Evolutionary conservation across 2,797 vertebrate species (phyloP), one percentile per base, ranked within the genome.

Genomic region (Intellagama lesueurii): DNA sequence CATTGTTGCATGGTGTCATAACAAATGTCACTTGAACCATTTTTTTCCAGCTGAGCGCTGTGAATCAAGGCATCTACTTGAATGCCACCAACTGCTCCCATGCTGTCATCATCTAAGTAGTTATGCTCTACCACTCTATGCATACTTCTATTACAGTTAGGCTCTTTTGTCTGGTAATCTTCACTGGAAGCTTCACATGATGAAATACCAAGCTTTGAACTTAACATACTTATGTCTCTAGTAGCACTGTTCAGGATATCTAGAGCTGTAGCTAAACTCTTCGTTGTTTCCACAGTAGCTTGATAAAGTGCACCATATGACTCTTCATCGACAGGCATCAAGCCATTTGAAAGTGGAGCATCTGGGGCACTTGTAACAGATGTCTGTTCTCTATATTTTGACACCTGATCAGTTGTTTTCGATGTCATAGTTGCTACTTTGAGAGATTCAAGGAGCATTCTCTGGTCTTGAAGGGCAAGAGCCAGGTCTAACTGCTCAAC

Each of bases 401-500:
- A 92, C 82, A 97, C 95, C 94, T 98, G 97, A 81, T 98, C 97
- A 78, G 97, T 97, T 1, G 97, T 96, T 96, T 98, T 99, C 85
- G 98, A 98, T 96, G 98, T 97, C 89, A 97, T 99, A 88, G 98
- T 99, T 22, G 98, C 98, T 81, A 99, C 99, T 95, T 98, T 99
- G 87, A 99, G 97, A 40, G 99, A 99, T 94, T 99, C 99, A 81
- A 99, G 91, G 87, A 99, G 94, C 99, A 99, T 99, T 91, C 98
- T 97, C 96, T 99, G 99, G 94, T 99, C 99, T 97, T 99, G 99
- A 95, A 99, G 97, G 30, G 99, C 99, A 96, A 99, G 96, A 16
- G 99, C 99, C 98, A 99, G 99, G 94, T 99, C 99, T 60, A 99
- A 96, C 94, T 99, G 99, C 92, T 99, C 99, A 91, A 99, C 99